These are phyloP conservation scores for Phenganax marumi DNA, from an alignment of 92 coral and sea anemone species.

Conservation along the genomic window DNA sequence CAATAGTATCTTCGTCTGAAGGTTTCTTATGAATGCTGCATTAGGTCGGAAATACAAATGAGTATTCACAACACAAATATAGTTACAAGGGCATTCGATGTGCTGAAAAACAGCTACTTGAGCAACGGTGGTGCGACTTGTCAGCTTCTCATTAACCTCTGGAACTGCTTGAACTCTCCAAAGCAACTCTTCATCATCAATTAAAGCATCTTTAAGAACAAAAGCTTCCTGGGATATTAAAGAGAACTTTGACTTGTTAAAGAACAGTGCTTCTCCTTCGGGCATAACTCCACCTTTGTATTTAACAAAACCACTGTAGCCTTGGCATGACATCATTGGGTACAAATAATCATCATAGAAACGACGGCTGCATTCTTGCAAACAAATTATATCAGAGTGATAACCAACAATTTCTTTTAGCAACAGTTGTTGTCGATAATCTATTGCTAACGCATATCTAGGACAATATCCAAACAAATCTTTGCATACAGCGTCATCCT, in stretches of 20 bases:
- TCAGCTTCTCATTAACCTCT: conserved; percentile 60
- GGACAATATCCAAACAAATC: conserved; percentile 83
- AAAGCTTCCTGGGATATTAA: conserved; percentile 69
- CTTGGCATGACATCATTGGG: conserved; percentile 72
- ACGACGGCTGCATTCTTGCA: conserved; percentile 89
- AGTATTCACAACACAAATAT: conserved; percentile 77
- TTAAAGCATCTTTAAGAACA: conserved; percentile 60
- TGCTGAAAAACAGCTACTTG: conserved; percentile 67
- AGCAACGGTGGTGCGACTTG: conserved; percentile 68
- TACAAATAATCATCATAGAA: conserved; percentile 56
- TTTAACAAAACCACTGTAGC: conserved; percentile 68
- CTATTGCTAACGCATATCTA: conserved; percentile 77
- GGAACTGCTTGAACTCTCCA: conserved; percentile 65
- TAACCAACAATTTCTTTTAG: conserved; percentile 88
- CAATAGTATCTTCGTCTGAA: conserved; percentile 70
- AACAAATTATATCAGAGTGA: conserved; percentile 82
- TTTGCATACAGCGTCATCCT: conserved; percentile 72
- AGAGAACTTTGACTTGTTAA: conserved; percentile 67
- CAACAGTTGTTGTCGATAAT: conserved; percentile 82
- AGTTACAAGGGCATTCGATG: conserved; percentile 39
- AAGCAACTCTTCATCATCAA: conserved; percentile 60
- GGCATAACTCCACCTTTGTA: conserved; percentile 86
- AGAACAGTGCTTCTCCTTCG: conserved; percentile 89
- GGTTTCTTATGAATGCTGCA: conserved; percentile 78
- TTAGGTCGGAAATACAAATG: conserved; percentile 82